Base-by-base conservation (phyloP, 2,797 vertebrate genomes). In the Anisognathus igniventris region DNA sequence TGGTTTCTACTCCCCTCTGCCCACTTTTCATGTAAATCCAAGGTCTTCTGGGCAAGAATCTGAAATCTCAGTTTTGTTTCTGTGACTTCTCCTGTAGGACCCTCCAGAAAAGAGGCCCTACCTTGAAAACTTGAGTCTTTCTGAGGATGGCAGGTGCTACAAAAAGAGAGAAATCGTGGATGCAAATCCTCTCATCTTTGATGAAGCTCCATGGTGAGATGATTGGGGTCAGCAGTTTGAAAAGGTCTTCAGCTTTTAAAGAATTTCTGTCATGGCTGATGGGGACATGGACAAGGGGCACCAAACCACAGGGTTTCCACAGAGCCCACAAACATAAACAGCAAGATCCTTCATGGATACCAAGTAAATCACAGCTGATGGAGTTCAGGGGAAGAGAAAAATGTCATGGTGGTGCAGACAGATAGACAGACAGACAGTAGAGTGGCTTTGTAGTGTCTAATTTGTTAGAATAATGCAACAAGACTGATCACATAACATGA, bases 401-500 rank as follows among this genome's bases (percentile, higher is more conserved):
- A n/a, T 40, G 40, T 60, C 62, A 23, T 56, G 25, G 21, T 51
- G 44, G 61, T 80, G n/a, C 50, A 79, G 79, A 58, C 4, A 82
- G 62, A 56, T 19, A 61, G 51, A 51, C 31, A 76, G 58, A 64
- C 39, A 71, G 54, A 73, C 13, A 71, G 67, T 57, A 40, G 73
- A 75, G 40, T 7, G 3, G 7, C n/a, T 89, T 91, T 88, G 48
- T 76, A 77, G 54, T 23, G 19, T 86, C 68, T 74, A 37, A 92
- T 96, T 88, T 88, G 48, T 85, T 95, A 92, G 71, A 92, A 90
- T 95, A 94, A 93, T 78, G 87, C 85, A 93, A 68, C 61, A 66
- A 88, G 83, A 72, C 65, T 80, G 71, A 95, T 81, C 77, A 42
- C 61, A 33, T 90, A 96, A 86, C 79, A 79, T 50, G n/a, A 89